A percentile compares a stretch with the other conserved stretches of the same genome.
These are phyloP conservation scores for Notodonta dromedarius DNA, from an alignment of 2,888 invertebrate species.

Conservation along the genomic window DNA sequence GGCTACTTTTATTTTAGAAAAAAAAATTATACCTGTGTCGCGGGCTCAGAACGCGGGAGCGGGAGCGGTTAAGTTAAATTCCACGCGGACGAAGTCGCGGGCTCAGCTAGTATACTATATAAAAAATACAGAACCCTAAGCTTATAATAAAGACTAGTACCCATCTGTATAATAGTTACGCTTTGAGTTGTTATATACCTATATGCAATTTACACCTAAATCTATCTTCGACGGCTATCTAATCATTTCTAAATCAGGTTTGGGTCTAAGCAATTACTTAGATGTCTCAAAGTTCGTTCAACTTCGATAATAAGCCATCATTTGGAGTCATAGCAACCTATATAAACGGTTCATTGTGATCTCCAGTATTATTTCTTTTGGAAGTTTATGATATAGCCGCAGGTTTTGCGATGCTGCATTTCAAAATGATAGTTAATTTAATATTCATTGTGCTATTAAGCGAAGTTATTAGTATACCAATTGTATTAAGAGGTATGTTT, in stretches of 20 bases:
- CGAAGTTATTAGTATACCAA: conserved; percentile 45
- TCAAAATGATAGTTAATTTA: conserved; percentile 8
- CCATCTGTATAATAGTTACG: too few species aligned
- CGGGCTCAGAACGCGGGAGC: too few species aligned
- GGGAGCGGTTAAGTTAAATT: too few species aligned
- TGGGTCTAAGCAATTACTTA: conserved; percentile 24
- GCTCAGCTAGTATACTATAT: too few species aligned
- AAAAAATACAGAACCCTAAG: not conserved
- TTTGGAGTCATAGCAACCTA: conserved; percentile 33
- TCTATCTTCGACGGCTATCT: conserved; percentile 12
- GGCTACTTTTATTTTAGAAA: too few species aligned
- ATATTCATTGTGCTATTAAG: conserved; percentile 27
- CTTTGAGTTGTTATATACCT: not conserved
- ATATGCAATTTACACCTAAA: conserved; percentile 4
- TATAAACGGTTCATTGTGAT: conserved; percentile 42
- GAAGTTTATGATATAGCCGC: conserved; percentile 28
- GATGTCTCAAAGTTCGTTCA: conserved; percentile 26
- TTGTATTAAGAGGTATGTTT: conserved; percentile 59
- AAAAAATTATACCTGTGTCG: too few species aligned
- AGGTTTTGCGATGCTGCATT: conserved; percentile 7
- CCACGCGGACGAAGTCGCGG: too few species aligned
- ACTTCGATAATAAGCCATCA: conserved; percentile 35
- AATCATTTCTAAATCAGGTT: conserved; percentile 38
- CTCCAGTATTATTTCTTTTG: conserved; percentile 30
- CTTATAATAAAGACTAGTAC: not conserved